Base-by-base conservation (phyloP, 1,140 invertebrate genomes). In the Sinella curviseta region DNA sequence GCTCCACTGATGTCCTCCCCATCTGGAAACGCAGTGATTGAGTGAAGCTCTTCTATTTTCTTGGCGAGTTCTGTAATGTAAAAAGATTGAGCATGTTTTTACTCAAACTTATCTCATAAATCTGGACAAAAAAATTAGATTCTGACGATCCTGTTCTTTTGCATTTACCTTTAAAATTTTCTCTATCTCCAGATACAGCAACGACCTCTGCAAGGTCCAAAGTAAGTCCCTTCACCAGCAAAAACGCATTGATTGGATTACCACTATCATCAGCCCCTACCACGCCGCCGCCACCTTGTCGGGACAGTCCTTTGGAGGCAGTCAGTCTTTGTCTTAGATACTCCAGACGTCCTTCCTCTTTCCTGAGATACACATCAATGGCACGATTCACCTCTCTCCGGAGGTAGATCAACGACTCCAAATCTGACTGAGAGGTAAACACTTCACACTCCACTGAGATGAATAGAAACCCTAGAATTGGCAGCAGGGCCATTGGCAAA, bases 231-330 rank as follows among this genome's bases (percentile, higher is more conserved):
- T 99, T 99, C 60, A 99, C 95, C 70, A 99, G 88, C 34, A 98
- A 89, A 87, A 97, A 99, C 36, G 97, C 96, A 89, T 99, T 99
- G 77, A 99, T 95, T 1, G 97, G 97, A 89, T 99, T 99, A 65
- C 35, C n/a, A 48, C 12, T 48, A 17, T 48, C 74, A 36, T 33
- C 26, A 14, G 4, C 70, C 24, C 4, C 54, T 20, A 82, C 78
- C 35, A 82, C 55, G 55, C 70, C 65, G 8, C n/a, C n/a, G n/a
- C 76, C 33, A 33, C 39, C 33, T 55, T 80, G 54, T 35, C 60
- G 30, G 17, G 48, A 57, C 30, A 73, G 33, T 35, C 81, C 77
- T 0, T 55, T 74, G 16, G 67, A 80, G 0, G 81, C 70, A 48
- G 70, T 17, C 8, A 85, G 84, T 83, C 85, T 87, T 92, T 89